Base-by-base conservation (phyloP, 2,888 invertebrate species). In the Agonopterix heracliana region DNA sequence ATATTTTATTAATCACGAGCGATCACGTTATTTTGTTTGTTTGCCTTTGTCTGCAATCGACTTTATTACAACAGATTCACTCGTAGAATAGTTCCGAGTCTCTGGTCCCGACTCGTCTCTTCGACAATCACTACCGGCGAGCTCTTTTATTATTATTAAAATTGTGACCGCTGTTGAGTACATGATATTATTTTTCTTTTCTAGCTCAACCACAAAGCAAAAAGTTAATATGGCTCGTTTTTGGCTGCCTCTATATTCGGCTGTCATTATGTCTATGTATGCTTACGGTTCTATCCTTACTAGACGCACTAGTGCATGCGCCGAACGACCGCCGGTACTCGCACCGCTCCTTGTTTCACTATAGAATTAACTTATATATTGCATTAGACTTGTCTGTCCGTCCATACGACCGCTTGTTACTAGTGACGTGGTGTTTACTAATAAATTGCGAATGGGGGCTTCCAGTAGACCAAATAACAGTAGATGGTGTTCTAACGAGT, bases 211-310 rank as follows among this genome's bases (percentile, higher is more conserved):
- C 81, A 76, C 87, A 86, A 81, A 76, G 81, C 87, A 85, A 86
- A 86, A 78, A 83, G 81, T 86, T 83, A 75, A 81, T 81, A 81
- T 86, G 86, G 87, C 87, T 87, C 86, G 86, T 87, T 79, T 81
- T 86, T 84, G 86, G 85, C 84, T 84, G 86, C 80, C 82, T 85
- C 81, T 84, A 80, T 86, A 73, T 85, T 69, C 86, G 86, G 84
- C 84, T 87, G 85, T 87, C 81, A 69, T 86, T 84, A 73, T 86
- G 81, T 87, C 86, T 85, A 82, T 87, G 87, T 87, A 87, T 84
- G 87, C 87, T 87, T 86, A 77, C 77, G 78, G 76, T 86, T 79
- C 69, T 78, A 54, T 77, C 65, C 68, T 78, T 74, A 73, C 58
- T 78, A 74, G 64, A 61, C 54, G 74, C 79, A 78, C 73, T 83